These are phyloP conservation scores for Lerista edwardsae DNA, from an alignment of 2,797 vertebrate genomes.

Conservation along the genomic window DNA sequence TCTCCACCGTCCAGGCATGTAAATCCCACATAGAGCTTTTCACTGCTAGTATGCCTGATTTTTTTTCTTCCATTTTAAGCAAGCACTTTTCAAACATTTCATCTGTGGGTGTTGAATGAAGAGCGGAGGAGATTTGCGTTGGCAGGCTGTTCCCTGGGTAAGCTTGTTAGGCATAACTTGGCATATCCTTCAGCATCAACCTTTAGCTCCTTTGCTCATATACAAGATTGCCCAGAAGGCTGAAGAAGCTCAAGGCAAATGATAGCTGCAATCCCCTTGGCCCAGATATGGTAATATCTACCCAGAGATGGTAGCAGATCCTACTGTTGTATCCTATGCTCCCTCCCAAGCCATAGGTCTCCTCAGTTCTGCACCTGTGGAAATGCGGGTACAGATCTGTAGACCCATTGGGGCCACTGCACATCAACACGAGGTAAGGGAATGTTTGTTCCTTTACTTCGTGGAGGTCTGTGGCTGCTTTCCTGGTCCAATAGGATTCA, in stretches of 20 bases:
- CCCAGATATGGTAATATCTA: not conserved
- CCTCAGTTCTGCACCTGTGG: too few species aligned
- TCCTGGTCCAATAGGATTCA: too few species aligned
- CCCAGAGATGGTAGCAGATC: too few species aligned
- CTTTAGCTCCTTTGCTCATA: not conserved
- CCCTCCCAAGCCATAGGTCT: too few species aligned
- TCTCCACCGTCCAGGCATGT: not conserved
- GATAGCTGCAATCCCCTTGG: not conserved
- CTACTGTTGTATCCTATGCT: too few species aligned
- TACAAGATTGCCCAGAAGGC: not conserved
- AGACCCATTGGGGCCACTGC: too few species aligned
- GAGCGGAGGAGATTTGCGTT: not conserved
- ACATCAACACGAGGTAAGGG: too few species aligned
- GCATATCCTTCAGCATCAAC: not conserved
- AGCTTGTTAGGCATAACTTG: not conserved
- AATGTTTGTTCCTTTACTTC: too few species aligned
- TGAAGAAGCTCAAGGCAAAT: not conserved
- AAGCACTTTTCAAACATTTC: constrained; percentile 7
- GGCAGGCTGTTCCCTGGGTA: not conserved
- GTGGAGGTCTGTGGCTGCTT: too few species aligned
- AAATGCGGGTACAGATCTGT: too few species aligned
- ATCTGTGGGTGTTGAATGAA: constrained; percentile 22
- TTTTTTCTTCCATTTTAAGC: not conserved
- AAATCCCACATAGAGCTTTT: constrained; percentile 31
- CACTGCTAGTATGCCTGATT: not conserved